Evolutionary conservation across 2,888 invertebrate species (phyloP), one percentile per base, ranked within the genome.

Genomic region (Agrochola macilenta): DNA sequence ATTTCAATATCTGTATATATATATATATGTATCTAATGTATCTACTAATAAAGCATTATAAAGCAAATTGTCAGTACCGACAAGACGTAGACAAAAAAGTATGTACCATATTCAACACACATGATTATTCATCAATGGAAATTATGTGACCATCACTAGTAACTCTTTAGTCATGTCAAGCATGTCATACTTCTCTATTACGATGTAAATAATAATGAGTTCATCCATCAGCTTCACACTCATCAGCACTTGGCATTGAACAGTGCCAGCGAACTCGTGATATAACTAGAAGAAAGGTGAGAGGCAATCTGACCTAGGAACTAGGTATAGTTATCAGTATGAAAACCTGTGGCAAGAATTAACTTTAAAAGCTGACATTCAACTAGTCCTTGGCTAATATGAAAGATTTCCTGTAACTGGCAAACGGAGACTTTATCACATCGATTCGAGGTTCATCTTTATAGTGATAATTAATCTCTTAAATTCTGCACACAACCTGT

Each of bases 241-340:
- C 35, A 14, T 49, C 46, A 77, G 46, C n/a, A n/a, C 65, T 83
- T 78, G 79, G 61, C 79, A 68, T 79, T 83, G 83, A 71, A 61
- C 20, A 52, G 79, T 66, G 81, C 79, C 81, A 83, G 81, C 66
- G 68, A 83, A 79, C 81, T 79, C 52, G 35, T 68, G 71, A n/a
- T 60, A 23, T 46, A 63, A 69, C 46, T 9, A 23, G 43, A 43
- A 0, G 64, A 82, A 69, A 82, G 78, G 58, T 69, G n/a, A 76
- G 35, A 64, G 39, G 20, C 30, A 30, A 57, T 0, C 11, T 66
- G 60, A 60, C 49, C 58, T 54, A 52, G 70, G 49, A 58, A 65
- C 35, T 65, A 14, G 43, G 12, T n/a, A 14, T 76, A n/a, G 49
- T 1, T 65, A 68, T 69, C 57, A 76, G 39, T 2, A 14, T 5